Conservation (phyloP, 2,113 vertebrate genomes). For the Carassius gibelio region DNA sequence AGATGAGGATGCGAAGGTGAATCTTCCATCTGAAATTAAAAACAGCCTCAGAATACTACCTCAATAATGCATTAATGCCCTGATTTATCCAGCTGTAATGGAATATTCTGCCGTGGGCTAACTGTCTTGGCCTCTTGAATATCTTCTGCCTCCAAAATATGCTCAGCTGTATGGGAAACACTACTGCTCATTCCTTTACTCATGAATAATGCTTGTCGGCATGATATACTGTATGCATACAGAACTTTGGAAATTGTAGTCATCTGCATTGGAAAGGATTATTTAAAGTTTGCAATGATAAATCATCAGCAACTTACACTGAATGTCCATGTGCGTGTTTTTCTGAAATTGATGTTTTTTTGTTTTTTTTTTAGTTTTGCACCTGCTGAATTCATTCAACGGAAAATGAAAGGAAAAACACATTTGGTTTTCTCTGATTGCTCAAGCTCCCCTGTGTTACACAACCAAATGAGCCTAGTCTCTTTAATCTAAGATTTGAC, state of each 20-base stretch:
- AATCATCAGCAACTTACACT: not conserved
- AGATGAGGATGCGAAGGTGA: slow-evolving; percentile 32
- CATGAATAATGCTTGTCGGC: slow-evolving; percentile 19
- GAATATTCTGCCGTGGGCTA: slow-evolving; percentile 50
- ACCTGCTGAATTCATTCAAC: slow-evolving; percentile 45
- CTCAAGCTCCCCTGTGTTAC: slow-evolving; percentile 30
- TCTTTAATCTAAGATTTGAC: slow-evolving; percentile 41
- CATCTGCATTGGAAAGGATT: not conserved
- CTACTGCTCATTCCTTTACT: slow-evolving; percentile 33
- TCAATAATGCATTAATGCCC: slow-evolving; percentile 53
- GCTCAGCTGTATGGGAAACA: slow-evolving; percentile 16
- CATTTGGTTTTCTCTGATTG: slow-evolving; percentile 46
- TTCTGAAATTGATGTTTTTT: not conserved
- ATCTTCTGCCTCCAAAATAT: slow-evolving; percentile 43
- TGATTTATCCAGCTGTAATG: slow-evolving; percentile 53
- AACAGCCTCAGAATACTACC: slow-evolving; percentile 28
- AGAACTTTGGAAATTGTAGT: slow-evolving; percentile 9
- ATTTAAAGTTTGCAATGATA: not conserved
- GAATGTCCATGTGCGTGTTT: not conserved
- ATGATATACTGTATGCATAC: not conserved
- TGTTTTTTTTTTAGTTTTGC: not conserved
- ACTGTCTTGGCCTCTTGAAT: slow-evolving; percentile 44
- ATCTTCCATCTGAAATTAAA: slow-evolving; percentile 53
- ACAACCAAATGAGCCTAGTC: slow-evolving; percentile 32
- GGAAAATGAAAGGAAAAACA: slow-evolving; percentile 59